Conservation (phyloP, 2,113 vertebrate genomes). For the Zosterops pallidus region DNA sequence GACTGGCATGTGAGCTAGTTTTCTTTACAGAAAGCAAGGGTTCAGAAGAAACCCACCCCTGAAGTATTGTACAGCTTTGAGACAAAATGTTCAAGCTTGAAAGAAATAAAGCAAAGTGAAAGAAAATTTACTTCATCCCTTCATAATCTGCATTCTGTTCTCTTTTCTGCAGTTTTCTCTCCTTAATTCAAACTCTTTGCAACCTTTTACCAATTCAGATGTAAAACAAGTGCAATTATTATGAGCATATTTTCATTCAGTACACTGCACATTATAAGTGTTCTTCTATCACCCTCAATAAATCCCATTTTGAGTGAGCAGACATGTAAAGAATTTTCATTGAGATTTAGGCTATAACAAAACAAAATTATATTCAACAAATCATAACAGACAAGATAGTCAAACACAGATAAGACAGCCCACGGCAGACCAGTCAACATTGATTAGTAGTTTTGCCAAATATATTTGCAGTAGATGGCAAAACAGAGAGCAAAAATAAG, state of each 20-base stretch:
- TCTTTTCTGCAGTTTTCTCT: neutral
- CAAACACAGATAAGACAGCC: slow-evolving; percentile 40
- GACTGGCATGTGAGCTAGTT: neutral
- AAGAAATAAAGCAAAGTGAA: neutral
- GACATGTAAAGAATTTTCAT: slow-evolving; percentile 42
- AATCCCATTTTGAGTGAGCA: slow-evolving; percentile 22
- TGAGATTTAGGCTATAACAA: slow-evolving; percentile 21
- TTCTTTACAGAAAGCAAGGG: neutral
- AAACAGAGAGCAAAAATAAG: slow-evolving; percentile 21
- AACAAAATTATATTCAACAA: slow-evolving; percentile 51
- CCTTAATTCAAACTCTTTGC: neutral
- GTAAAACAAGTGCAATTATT: slow-evolving; percentile 23
- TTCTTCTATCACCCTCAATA: slow-evolving; percentile 38
- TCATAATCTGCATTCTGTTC: neutral
- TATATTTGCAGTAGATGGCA: slow-evolving; percentile 7
- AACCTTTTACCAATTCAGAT: neutral
- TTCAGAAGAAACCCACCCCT: neutral
- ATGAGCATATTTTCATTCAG: slow-evolving; percentile 30
- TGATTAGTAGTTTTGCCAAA: slow-evolving; percentile 43
- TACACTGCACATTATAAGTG: neutral
- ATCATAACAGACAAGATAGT: slow-evolving; percentile 25
- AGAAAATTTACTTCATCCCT: neutral
- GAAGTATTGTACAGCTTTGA: neutral
- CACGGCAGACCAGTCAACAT: slow-evolving; percentile 30
- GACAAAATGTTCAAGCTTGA: neutral